Conservation (phyloP, 2,113 vertebrate species). For the Spermophilus dauricus region DNA sequence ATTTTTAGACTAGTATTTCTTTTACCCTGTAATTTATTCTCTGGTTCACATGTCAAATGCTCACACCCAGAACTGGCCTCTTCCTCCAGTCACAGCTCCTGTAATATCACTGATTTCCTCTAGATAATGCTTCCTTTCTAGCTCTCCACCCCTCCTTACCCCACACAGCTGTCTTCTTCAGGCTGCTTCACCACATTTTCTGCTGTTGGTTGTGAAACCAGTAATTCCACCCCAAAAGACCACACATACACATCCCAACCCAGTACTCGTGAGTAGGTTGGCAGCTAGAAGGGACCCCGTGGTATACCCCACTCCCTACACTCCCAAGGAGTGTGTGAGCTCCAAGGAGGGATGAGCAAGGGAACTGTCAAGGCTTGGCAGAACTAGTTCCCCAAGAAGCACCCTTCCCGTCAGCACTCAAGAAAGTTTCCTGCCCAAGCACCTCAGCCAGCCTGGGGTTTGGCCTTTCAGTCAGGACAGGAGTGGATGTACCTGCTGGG, state of each 20-base stretch:
- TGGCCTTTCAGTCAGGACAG: slow-evolving; percentile 46
- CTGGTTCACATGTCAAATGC: background rate
- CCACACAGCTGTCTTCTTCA: background rate
- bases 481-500: slow-evolving; percentile 32
- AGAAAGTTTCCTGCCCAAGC: background rate
- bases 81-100: background rate
- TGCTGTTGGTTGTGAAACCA: background rate
- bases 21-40: background rate
- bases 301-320: background rate
- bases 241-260: background rate
- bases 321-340: too few relatives aligned
- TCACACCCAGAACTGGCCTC: background rate
- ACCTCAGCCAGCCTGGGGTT: background rate
- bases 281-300: background rate
- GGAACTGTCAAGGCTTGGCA: background rate
- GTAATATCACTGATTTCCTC: background rate
- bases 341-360: background rate
- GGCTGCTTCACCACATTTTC: background rate
- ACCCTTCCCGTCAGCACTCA: background rate
- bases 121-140: background rate
- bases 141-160: background rate
- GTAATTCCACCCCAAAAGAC: background rate
- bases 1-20: background rate
- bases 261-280: background rate
- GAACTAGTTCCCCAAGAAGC: background rate